phyloP scores from a whole-genome alignment of 2,888 invertebrate genomes.

The Listrodromus nycthemerus region DNA sequence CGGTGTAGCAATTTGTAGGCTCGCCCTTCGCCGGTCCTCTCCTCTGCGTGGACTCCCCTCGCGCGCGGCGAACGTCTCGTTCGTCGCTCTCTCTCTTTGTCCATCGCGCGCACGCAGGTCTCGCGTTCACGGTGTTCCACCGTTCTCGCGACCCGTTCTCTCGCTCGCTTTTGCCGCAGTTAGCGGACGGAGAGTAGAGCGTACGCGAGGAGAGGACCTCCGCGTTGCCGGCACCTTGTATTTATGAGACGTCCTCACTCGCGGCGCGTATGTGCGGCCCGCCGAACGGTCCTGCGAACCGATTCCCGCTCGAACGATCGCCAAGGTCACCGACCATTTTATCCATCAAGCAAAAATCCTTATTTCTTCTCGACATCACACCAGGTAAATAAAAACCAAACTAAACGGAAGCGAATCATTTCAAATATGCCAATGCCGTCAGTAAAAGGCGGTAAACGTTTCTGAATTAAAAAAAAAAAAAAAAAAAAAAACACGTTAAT shows the following conservation, averaged over 20 bases:
- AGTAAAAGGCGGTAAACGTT: background rate
- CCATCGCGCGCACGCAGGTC: constrained; percentile 39
- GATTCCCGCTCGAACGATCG: constrained; percentile 36
- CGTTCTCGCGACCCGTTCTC: constrained; percentile 60
- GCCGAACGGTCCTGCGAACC: background rate
- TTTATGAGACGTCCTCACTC: constrained; percentile 76
- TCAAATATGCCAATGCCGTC: background rate
- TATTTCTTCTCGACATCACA: background rate
- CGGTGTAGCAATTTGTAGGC: constrained; percentile 85
- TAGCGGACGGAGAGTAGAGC: constrained; percentile 16
- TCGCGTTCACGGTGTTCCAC: constrained; percentile 62
- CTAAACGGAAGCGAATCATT: background rate
- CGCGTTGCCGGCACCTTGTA: constrained; percentile 69
- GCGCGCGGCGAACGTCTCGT: constrained; percentile 40
- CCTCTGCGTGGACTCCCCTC: constrained; percentile 58
- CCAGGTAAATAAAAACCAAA: background rate
- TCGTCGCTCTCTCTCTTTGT: constrained; percentile 9
- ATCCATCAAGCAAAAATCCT: background rate
- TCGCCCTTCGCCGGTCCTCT: constrained; percentile 78
- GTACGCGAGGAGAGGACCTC: constrained; percentile 57
- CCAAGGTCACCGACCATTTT: constrained; percentile 5
- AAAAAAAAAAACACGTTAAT: background rate
- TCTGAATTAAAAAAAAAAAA: constrained; percentile 12
- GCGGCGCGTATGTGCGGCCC: constrained; percentile 48
- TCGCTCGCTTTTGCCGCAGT: constrained; percentile 44